Percentiles rank a stretch among this genome's conserved stretches.
Evolutionary conservation across 2,888 invertebrate genomes (phyloP).

Genomic region (Drosophila mettleri): DNA sequence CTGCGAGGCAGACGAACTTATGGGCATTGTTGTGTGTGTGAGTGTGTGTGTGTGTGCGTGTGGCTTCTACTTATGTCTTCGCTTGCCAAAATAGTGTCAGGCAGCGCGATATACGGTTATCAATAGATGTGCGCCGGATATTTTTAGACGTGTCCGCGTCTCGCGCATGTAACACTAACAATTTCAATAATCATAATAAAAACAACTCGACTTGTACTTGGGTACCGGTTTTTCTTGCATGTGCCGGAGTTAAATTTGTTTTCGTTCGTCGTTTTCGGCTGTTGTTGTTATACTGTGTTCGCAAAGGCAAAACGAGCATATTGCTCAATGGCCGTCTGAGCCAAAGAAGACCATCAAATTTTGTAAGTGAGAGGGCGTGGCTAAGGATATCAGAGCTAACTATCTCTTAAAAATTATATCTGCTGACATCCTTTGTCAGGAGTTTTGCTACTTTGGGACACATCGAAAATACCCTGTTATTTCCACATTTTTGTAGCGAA

Average conservation of each 20-base stretch:
- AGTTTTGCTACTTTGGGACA: too few species aligned
- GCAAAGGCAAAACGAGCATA: too few species aligned
- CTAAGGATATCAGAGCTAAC: too few species aligned
- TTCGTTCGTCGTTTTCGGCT: constrained; percentile 3
- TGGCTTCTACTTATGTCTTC: constrained; percentile 21
- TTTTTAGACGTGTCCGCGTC: constrained; percentile 49
- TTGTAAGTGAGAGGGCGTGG: too few species aligned
- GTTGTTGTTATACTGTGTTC: too few species aligned
- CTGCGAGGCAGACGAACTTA: neutral
- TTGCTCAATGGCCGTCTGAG: too few species aligned
- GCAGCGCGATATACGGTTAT: constrained; percentile 45
- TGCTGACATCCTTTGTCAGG: too few species aligned
- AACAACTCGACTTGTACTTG: constrained; percentile 27
- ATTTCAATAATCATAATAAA: constrained; percentile 25
- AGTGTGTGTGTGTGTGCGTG: constrained; percentile 9
- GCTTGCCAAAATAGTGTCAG: constrained; percentile 48
- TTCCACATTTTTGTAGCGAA: too few species aligned
- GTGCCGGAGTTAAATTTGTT: constrained; percentile 15
- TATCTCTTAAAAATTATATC: too few species aligned
- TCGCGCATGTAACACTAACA: constrained; percentile 44
- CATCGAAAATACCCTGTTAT: too few species aligned
- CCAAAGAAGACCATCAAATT: too few species aligned
- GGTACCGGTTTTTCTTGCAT: constrained; percentile 41
- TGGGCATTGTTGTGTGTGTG: neutral
- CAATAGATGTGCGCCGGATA: constrained; percentile 53